These are phyloP conservation scores for Cremastobaeus sp. DNA, from an alignment of 2,888 invertebrate species.

Conservation along the genomic window DNA sequence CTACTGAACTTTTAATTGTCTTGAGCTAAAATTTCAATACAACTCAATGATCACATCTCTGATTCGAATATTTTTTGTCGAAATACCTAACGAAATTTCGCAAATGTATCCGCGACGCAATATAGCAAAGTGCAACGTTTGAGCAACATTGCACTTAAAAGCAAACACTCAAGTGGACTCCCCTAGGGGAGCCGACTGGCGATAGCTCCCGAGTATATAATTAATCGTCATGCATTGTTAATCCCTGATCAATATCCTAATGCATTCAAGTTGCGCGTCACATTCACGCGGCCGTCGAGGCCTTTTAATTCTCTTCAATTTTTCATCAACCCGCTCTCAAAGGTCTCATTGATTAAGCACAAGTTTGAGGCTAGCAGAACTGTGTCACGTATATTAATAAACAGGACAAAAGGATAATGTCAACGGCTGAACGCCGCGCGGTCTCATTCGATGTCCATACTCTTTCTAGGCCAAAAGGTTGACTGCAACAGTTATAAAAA, in stretches of 20 bases:
- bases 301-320: constrained; percentile 38
- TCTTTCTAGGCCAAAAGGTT: constrained; percentile 41
- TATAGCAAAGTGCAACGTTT: not conserved
- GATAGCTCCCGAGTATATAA: constrained; percentile 3
- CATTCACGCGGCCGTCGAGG: not conserved
- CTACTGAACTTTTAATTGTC: too few species aligned
- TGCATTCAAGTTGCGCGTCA: constrained; percentile 3
- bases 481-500: constrained; percentile 15
- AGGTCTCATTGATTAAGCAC: constrained; percentile 54
- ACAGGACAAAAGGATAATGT: constrained; percentile 55
- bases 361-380: constrained; percentile 37
- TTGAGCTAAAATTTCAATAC: too few species aligned
- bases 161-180: constrained; percentile 2
- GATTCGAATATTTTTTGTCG: too few species aligned
- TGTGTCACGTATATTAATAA: constrained; percentile 54
- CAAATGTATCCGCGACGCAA: too few species aligned
- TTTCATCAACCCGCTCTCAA: constrained; percentile 40
- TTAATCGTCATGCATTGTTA: constrained; percentile 38
- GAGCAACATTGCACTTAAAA: not conserved
- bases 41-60: too few species aligned
- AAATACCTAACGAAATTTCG: too few species aligned
- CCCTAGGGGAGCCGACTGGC: too few species aligned
- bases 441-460: not conserved
- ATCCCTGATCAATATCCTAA: constrained; percentile 27
- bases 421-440: constrained; percentile 32